These are phyloP conservation scores for Chloroceryle amazona DNA, from an alignment of 2,797 vertebrate species.

Conservation along the genomic window DNA sequence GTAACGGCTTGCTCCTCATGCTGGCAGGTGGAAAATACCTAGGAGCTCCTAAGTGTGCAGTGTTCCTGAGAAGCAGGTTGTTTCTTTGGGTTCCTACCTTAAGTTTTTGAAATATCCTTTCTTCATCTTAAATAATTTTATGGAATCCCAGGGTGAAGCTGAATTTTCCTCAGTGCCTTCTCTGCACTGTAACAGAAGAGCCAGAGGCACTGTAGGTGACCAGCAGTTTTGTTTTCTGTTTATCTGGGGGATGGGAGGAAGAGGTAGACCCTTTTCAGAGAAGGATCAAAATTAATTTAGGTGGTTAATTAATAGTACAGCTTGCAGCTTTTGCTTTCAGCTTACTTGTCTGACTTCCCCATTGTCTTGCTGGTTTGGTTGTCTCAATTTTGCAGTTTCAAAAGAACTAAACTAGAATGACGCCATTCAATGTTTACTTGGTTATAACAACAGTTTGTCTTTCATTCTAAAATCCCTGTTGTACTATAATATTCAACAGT, in stretches of 20 bases:
- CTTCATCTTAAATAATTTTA: not conserved
- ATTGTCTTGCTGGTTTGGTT: not conserved
- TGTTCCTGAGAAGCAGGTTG: not conserved
- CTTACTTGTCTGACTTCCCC: not conserved
- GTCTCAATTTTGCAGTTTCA: not conserved
- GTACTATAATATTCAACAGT: not conserved
- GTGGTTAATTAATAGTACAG: not conserved
- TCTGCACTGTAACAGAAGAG: not conserved
- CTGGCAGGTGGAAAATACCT: not conserved
- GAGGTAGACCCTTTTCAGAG: not conserved
- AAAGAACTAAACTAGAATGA: not conserved
- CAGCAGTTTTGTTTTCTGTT: fast-evolving
- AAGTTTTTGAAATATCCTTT: not conserved
- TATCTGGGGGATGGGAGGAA: no score
- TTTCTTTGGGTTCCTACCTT: not conserved
- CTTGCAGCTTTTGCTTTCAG: not conserved
- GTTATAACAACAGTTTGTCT: constrained; percentile 4
- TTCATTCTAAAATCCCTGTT: not conserved
- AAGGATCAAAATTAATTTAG: not conserved
- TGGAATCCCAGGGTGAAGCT: not conserved
- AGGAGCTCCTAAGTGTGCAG: not conserved
- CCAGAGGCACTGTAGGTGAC: not conserved
- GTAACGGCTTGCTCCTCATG: not conserved
- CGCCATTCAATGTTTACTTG: not conserved
- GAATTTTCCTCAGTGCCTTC: not conserved